Evolutionary conservation across 2,888 invertebrate species (phyloP), one percentile per base, ranked within the genome.

Genomic region (Scaptomyza caliginosa): DNA sequence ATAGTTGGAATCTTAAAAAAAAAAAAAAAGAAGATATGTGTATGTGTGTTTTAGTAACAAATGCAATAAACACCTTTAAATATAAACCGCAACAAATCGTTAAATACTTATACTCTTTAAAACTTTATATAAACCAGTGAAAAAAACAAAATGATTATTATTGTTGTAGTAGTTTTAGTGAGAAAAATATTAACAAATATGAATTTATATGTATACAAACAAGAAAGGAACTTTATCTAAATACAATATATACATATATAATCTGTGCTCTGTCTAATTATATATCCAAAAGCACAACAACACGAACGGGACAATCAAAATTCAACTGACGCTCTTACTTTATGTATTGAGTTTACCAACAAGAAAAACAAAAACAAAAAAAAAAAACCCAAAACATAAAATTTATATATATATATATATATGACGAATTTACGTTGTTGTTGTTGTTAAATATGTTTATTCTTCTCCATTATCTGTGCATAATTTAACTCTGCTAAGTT

Each of bases 291-390:
- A 76, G 67, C 73, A 63, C 56, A 77, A 74, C 73, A 77, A 87
- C 67, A 82, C 82, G 59, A 83, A 88, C 84, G 75, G 82, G 87
- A 87, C 87, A 87, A 87, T 87, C 87, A 87, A 89, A 87, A 88
- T 87, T 89, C 78, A 70, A 84, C 68, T 67, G 84, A 83, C 84
- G 73, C 64, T 67, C 60, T 69, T 69, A 77, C 75, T 71, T 74
- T 64, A 68, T 49, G 46, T 60, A 42, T 51, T 59, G 52, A 50
- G 42, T 56, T 57, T 7, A 63, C 11, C 8, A 46, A 39, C 6
- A 36, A 32, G 11, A 28, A 28, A 28, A 28, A 4, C 0, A 26
- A 10, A 26, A 8, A 26, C 10, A 11, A 28, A 10, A 1, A 28
- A 11, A 11, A 10, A 28, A 11, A n/a, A n/a, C n/a, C n/a, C n/a